Conservation (phyloP, 1,140 invertebrate genomes). For the Drosophila mauritiana region DNA sequence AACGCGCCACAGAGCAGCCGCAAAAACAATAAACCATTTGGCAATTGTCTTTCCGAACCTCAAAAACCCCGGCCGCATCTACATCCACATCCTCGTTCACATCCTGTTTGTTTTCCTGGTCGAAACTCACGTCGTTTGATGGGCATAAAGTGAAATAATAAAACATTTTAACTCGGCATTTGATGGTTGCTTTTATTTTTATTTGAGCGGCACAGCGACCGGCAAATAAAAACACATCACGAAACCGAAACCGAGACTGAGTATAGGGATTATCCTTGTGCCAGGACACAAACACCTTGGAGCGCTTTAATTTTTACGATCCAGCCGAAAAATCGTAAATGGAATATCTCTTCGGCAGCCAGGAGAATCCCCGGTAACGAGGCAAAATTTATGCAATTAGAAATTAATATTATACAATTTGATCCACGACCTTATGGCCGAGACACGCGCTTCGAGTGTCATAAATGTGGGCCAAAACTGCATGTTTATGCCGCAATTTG, state of each 20-base stretch:
- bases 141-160: slow-evolving; percentile 77
- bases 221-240: slow-evolving; percentile 74
- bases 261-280: background rate
- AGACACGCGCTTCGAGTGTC: slow-evolving; percentile 58
- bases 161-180: slow-evolving; percentile 81
- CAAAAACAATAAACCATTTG: slow-evolving; percentile 77
- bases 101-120: slow-evolving; percentile 26
- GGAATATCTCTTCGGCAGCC: background rate
- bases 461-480: slow-evolving; percentile 70
- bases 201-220: slow-evolving; percentile 75
- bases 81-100: background rate
- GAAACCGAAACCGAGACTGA: slow-evolving; percentile 15
- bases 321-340: slow-evolving; percentile 47
- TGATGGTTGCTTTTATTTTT: slow-evolving; percentile 76
- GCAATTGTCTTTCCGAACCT: slow-evolving; percentile 66
- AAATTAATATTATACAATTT: slow-evolving; percentile 84
- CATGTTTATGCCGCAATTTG: slow-evolving; percentile 75
- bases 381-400: slow-evolving; percentile 83
- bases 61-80: background rate
- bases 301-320: slow-evolving; percentile 80
- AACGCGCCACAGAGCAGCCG: slow-evolving; percentile 45
- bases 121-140: slow-evolving; percentile 49
- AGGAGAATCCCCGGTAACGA: slow-evolving; percentile 26
- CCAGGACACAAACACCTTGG: slow-evolving; percentile 60
- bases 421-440: slow-evolving; percentile 50